Conservation (phyloP, 2,888 invertebrate genomes). For the Drosophila gaucha region DNA sequence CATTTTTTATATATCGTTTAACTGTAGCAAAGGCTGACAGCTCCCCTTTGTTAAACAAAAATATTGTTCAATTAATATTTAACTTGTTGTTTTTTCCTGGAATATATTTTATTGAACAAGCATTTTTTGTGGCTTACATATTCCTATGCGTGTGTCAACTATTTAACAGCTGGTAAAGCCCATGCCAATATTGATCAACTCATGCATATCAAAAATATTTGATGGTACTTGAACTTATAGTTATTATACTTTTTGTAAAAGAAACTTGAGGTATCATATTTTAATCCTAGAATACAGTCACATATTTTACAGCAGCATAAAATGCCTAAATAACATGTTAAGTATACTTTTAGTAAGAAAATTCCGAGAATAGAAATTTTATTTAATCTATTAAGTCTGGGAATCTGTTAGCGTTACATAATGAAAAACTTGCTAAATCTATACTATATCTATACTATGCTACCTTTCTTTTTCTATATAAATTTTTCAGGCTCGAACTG, state of each 20-base stretch:
- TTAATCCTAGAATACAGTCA: background rate
- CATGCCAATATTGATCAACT: background rate
- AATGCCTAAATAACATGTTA: background rate
- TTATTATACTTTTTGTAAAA: background rate
- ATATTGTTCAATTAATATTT: constrained; percentile 5
- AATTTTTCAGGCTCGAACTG: too few species aligned
- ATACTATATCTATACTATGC: too few species aligned
- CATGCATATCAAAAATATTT: background rate
- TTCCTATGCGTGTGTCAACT: background rate
- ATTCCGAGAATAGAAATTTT: too few species aligned
- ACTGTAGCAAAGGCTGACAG: constrained; percentile 2
- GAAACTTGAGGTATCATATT: background rate
- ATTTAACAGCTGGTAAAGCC: constrained; percentile 1
- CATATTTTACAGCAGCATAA: background rate
- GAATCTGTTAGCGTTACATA: too few species aligned
- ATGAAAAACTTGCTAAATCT: too few species aligned
- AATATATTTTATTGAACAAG: background rate
- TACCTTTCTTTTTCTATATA: too few species aligned
- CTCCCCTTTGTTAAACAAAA: constrained; percentile 3
- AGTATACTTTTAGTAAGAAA: background rate
- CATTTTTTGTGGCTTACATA: background rate
- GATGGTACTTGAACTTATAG: too few species aligned
- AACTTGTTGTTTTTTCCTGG: background rate
- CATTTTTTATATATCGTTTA: background rate
- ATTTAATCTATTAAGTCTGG: too few species aligned